These are phyloP conservation scores for Pseudachorutes palmiensis DNA, from an alignment of 1,140 invertebrate genomes.

Conservation along the genomic window DNA sequence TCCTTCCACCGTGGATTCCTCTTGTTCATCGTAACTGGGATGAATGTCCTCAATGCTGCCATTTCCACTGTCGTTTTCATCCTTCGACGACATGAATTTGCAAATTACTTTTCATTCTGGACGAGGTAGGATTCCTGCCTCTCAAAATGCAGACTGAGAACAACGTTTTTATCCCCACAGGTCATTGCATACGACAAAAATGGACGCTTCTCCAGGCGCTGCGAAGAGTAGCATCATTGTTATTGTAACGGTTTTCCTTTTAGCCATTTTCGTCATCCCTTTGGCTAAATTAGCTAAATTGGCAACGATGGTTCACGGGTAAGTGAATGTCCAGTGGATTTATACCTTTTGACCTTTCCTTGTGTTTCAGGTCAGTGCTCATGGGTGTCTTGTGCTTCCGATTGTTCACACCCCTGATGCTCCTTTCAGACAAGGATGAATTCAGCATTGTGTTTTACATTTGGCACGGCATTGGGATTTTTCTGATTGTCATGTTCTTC, in stretches of 20 bases:
- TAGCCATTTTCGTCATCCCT: not conserved
- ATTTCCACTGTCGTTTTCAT: not conserved
- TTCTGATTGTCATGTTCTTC: slow-evolving; percentile 16
- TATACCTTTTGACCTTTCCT: not conserved
- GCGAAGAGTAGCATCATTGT: not conserved
- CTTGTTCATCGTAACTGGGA: not conserved
- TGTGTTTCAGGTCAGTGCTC: not conserved
- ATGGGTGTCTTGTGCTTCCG: not conserved
- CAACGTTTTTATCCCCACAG: not conserved
- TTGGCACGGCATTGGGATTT: not conserved
- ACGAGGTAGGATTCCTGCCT: not conserved
- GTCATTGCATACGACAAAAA: not conserved
- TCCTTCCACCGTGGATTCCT: not conserved
- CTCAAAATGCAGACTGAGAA: not conserved
- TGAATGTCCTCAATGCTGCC: not conserved
- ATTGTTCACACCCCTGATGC: not conserved
- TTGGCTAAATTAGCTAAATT: too few relatives aligned
- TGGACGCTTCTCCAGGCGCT: not conserved
- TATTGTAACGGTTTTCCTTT: not conserved
- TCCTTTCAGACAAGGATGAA: not conserved
- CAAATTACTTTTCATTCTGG: not conserved
- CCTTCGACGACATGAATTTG: not conserved
- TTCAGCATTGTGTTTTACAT: not conserved
- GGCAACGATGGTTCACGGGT: not conserved
- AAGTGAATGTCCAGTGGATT: not conserved